Base-by-base conservation (phyloP, 2,797 vertebrate species). In the Phalanger gymnotis region DNA sequence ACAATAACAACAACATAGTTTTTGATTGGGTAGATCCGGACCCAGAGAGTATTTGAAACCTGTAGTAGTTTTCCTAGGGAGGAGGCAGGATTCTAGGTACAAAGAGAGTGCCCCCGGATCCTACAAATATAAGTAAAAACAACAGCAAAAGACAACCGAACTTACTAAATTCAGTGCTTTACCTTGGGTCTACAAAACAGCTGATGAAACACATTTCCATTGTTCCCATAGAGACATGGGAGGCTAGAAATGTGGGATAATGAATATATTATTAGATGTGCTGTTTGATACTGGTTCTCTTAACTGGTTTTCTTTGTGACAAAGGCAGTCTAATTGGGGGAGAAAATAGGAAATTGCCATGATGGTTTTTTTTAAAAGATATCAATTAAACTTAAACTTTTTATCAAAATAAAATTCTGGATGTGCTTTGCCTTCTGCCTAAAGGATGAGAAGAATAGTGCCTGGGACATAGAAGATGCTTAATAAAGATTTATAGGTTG, bases 321-420 rank as follows among this genome's bases (percentile, higher is more conserved):
- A 47, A 87, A 87, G 40, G 73, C 40, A 87, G 25, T 87, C 11
- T 40, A 87, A 2, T 51, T 51, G 40, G 73, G 40, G 40, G 40
- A 87, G 73, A 27, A 87, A 87, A 27, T 27, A 10, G 9, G 73
- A 87, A 87, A 28, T 51, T 87, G 40, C 9, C 40, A 47, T 87
- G 25, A 87, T 25, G 27, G 22, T 55, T 34, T 61, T 93, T 94
- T 55, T 54, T 90, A 93, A 61, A 94, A 93, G 51, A 93, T 54
- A 93, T 12, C 91, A 40, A 92, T 90, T 58, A 57, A 89, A 53
- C 47, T 1, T 66, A n/a, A 73, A n/a, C 13, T 66, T 31, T 95
- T 54, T 94, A 92, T 7, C 92, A 95, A 97, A 97, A 93, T 95
- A 92, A 92, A 51, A 19, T 55, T 53, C 34, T 91, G 92, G 54